Conservation (phyloP, 2,797 vertebrate genomes). For the Okamejei kenojei region DNA sequence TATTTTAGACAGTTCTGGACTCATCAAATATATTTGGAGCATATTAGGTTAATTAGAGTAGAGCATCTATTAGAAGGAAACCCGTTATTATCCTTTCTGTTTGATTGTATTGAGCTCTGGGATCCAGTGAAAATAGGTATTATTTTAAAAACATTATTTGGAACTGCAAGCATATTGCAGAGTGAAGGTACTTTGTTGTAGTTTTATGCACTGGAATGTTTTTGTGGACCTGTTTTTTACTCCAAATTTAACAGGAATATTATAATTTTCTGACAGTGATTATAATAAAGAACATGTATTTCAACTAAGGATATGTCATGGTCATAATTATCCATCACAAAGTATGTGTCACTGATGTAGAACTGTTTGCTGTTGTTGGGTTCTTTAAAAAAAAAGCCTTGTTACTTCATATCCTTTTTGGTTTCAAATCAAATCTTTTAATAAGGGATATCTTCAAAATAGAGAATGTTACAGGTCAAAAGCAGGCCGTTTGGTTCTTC, state of each 20-base stretch:
- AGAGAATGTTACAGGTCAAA: not conserved
- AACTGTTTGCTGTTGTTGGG: not conserved
- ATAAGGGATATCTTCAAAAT: not conserved
- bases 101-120: not conserved
- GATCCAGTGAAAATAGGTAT: not conserved
- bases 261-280: not conserved
- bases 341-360: not conserved
- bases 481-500: not conserved
- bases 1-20: not conserved
- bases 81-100: not conserved
- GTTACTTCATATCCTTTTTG: not conserved
- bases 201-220: slow-evolving; percentile 26
- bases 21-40: not conserved
- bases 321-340: not conserved
- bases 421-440: not conserved
- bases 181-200: not conserved
- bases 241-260: not conserved
- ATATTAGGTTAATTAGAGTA: not conserved
- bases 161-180: not conserved
- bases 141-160: not conserved
- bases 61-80: not conserved
- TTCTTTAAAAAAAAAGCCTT: not conserved
- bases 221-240: not conserved
- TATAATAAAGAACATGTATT: slow-evolving; percentile 21
- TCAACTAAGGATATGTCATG: not conserved